Conservation (phyloP, 2,888 invertebrate genomes). For the Erpobdella octoculata region DNA sequence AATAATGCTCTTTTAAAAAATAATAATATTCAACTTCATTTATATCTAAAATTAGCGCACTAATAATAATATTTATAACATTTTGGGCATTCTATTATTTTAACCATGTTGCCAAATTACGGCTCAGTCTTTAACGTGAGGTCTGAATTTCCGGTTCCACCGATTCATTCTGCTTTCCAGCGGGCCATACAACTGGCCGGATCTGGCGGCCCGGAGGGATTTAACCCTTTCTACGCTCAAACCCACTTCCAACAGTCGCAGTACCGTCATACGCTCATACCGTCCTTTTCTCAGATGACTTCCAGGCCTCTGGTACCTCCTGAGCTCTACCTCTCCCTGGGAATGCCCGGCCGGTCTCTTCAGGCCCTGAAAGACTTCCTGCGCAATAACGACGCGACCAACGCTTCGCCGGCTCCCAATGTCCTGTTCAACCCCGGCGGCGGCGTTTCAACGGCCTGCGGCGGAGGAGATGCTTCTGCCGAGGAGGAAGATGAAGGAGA, state of each 20-base stretch:
- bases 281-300: background rate
- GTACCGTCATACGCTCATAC: background rate
- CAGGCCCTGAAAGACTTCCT: constrained; percentile 23
- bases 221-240: background rate
- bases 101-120: background rate
- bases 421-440: background rate
- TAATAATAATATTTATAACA: too few species aligned
- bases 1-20: too few species aligned
- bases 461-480: constrained; percentile 41
- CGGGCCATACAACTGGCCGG: constrained; percentile 15
- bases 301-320: constrained; percentile 11
- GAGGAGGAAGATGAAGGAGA: constrained; percentile 76
- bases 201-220: background rate
- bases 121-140: background rate
- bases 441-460: background rate
- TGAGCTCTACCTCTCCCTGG: constrained; percentile 16
- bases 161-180: constrained; percentile 20
- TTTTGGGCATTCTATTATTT: too few species aligned
- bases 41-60: background rate
- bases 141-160: background rate
- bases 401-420: background rate
- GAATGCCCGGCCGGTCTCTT: constrained; percentile 19
- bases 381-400: constrained; percentile 17
- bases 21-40: too few species aligned
- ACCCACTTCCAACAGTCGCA: background rate